phyloP scores from a whole-genome alignment of 2,888 invertebrate species.

The Argynnis bischoffii region DNA sequence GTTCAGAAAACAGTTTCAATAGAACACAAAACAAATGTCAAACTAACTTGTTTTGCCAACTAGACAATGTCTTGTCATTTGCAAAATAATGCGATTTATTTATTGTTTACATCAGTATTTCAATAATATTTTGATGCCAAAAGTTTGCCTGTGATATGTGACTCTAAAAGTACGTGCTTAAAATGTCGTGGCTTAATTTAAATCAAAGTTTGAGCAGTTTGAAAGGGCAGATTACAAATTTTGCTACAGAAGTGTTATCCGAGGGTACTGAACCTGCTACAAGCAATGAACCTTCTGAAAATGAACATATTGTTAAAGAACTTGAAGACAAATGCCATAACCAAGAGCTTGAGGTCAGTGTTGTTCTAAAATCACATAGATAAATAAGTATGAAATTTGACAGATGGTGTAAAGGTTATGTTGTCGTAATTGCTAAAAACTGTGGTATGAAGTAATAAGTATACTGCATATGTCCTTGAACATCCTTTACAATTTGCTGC shows the following conservation, averaged over 20 bases:
- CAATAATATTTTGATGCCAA: conserved; percentile 49
- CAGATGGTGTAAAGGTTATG: conserved; percentile 71
- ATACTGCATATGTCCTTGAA: conserved; percentile 14
- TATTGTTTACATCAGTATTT: conserved; percentile 65
- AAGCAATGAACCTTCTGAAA: conserved; percentile 48
- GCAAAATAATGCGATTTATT: conserved; percentile 77
- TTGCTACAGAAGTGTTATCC: conserved; percentile 94
- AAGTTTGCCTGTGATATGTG: conserved; percentile 61
- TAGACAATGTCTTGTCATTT: conserved; percentile 74
- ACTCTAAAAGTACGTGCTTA: conserved; percentile 45
- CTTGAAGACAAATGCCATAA: conserved; percentile 80
- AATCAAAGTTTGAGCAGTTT: conserved; percentile 86
- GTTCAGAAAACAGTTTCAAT: conserved; percentile 1
- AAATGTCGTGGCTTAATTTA: conserved; percentile 87
- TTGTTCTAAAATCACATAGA: conserved; percentile 22
- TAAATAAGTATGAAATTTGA: conserved; percentile 48
- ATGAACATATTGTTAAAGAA: conserved; percentile 65
- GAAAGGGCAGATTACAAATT: conserved; percentile 93
- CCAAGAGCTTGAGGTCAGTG: conserved; percentile 83
- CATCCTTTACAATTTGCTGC: conserved; percentile 6
- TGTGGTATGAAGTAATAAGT: conserved; percentile 11
- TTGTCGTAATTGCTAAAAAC: conserved; percentile 56
- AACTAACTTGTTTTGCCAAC: conserved; percentile 78
- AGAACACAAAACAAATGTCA: conserved; percentile 27
- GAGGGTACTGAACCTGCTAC: conserved; percentile 84